Evolutionary conservation across 2,888 invertebrate genomes (phyloP).

Genomic region (Callosobruchus maculatus): DNA sequence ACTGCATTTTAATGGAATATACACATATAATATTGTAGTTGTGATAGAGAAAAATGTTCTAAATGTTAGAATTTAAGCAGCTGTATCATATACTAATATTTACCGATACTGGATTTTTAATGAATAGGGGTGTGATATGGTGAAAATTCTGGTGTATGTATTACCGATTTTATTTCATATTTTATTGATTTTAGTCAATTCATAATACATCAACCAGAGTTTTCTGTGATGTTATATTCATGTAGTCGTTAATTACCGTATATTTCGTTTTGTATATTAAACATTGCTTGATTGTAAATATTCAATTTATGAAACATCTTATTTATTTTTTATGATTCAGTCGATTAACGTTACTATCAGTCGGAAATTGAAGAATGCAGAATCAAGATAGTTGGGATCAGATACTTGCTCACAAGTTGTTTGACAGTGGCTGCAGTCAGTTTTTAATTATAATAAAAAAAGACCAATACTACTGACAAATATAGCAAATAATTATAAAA

Average conservation of each 20-base stretch:
- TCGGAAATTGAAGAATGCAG: neutral
- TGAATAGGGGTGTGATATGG: neutral
- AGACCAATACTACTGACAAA: too few species aligned
- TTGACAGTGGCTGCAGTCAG: too few species aligned
- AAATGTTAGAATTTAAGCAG: slow-evolving; percentile 20
- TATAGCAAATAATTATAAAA: too few species aligned
- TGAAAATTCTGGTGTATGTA: neutral
- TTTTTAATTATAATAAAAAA: too few species aligned
- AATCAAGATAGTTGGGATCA: neutral
- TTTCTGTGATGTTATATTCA: neutral
- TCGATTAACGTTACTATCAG: neutral
- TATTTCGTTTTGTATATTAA: neutral
- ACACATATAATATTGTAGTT: slow-evolving; percentile 13
- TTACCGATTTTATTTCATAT: neutral
- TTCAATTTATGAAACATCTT: neutral
- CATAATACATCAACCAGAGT: neutral
- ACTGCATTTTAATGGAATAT: neutral
- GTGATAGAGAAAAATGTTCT: slow-evolving; percentile 22
- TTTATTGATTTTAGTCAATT: neutral
- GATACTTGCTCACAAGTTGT: too few species aligned
- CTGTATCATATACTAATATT: slow-evolving; percentile 8
- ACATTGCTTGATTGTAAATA: neutral
- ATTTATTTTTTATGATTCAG: neutral
- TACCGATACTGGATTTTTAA: neutral
- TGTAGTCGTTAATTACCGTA: neutral